A percentile compares a stretch with the other conserved stretches of the same genome.
Conservation (phyloP, 2,797 vertebrate species). For the Thalassophryne amazonica region DNA sequence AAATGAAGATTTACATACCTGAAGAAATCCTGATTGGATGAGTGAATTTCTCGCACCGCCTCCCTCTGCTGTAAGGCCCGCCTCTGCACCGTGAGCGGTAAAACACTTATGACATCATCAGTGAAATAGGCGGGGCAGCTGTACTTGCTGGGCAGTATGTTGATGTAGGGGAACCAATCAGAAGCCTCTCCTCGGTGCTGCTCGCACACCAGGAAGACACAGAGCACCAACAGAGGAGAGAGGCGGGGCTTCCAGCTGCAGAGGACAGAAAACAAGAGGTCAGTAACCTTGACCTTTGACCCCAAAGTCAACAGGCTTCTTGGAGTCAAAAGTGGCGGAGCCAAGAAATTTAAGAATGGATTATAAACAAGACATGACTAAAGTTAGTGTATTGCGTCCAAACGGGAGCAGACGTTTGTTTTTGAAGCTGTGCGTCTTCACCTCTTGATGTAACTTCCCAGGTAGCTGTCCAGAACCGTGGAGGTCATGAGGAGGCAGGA, state of each 20-base stretch:
- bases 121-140: conserved; percentile 84
- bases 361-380: no score
- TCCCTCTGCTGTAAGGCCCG: conserved; percentile 80
- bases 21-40: conserved; percentile 78
- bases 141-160: conserved; percentile 83
- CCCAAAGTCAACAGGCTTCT: no score
- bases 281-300: no score
- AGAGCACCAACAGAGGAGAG: conserved; percentile 86
- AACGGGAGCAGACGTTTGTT: no score
- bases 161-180: conserved; percentile 88
- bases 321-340: no score
- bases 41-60: conserved; percentile 71
- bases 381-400: no score
- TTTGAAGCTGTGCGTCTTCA: conserved; percentile 52
- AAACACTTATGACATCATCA: conserved; percentile 61
- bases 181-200: conserved; percentile 77
- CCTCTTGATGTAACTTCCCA: conserved; percentile 84
- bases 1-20: conserved; percentile 25
- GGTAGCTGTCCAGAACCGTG: conserved; percentile 84
- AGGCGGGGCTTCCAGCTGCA: conserved; percentile 84
- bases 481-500: conserved; percentile 88
- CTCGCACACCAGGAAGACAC: conserved; percentile 88
- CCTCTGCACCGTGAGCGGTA: conserved; percentile 73
- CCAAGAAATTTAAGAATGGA: no score
- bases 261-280: background rate